Evolutionary conservation across 2,113 vertebrate genomes (phyloP).

Genomic region (Phrynosoma platyrhinos): DNA sequence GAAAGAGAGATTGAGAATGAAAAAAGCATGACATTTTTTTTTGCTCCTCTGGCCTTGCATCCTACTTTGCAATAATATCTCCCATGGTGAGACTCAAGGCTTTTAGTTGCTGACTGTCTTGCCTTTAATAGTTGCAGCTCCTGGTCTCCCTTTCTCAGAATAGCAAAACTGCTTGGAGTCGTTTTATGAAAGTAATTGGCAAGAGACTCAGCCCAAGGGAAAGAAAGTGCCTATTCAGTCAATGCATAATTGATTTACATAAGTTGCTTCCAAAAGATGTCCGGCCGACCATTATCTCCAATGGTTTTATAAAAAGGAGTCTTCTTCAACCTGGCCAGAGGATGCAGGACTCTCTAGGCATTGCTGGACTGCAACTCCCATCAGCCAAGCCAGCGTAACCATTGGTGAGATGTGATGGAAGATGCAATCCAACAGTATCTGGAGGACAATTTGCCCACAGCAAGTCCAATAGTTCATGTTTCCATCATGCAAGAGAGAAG

Average conservation of each 20-base stretch:
- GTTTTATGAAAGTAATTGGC: not conserved
- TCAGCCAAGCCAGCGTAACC: no score
- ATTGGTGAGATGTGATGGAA: no score
- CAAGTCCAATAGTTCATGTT: no score
- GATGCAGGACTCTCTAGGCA: no score
- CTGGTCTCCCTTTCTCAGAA: not conserved
- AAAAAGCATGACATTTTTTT: not conserved
- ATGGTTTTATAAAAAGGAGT: not conserved
- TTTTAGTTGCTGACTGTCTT: not conserved
- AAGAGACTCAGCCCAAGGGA: not conserved
- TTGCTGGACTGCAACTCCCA: no score
- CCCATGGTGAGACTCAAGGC: no score
- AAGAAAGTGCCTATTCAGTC: not conserved
- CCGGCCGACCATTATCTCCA: not conserved
- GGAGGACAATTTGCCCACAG: no score
- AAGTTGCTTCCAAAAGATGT: not conserved
- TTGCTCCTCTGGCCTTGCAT: not conserved
- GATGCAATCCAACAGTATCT: no score
- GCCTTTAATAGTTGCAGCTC: not conserved
- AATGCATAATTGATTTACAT: not conserved
- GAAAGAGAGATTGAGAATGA: not conserved
- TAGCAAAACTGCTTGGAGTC: not conserved
- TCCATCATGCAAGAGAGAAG: no score
- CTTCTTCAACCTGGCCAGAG: no score
- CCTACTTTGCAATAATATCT: no score